A percentile compares a stretch with the other conserved stretches of the same genome.
Conservation (phyloP, 1,140 invertebrate genomes). For the Zelostemma sp. region DNA sequence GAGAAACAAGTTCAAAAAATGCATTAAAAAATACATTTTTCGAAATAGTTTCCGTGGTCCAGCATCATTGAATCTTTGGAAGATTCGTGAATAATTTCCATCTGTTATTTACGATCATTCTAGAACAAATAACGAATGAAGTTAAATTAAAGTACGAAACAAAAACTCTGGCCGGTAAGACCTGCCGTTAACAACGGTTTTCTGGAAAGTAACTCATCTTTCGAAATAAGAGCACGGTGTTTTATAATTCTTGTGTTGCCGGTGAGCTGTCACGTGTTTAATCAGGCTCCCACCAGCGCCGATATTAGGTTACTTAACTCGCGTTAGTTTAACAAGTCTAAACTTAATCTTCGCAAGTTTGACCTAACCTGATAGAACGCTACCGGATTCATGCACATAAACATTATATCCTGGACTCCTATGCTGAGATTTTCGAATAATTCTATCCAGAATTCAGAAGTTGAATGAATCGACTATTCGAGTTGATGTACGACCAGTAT, state of each 20-base stretch:
- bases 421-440: too few relatives aligned
- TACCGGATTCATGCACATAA: slow-evolving; percentile 34
- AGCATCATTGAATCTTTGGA: too few relatives aligned
- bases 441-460: too few relatives aligned
- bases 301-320: slow-evolving; percentile 62
- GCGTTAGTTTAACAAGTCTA: slow-evolving; percentile 54
- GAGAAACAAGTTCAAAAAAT: too few relatives aligned
- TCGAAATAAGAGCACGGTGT: slow-evolving; percentile 11
- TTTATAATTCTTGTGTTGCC: slow-evolving; percentile 19
- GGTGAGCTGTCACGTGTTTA: slow-evolving; percentile 42
- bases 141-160: background rate
- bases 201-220: background rate
- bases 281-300: slow-evolving; percentile 58
- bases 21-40: too few relatives aligned
- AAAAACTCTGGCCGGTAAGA: background rate
- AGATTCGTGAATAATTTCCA: too few relatives aligned
- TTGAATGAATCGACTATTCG: background rate
- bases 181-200: background rate
- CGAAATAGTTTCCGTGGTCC: too few relatives aligned
- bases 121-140: too few relatives aligned
- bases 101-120: too few relatives aligned
- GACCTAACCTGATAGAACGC: slow-evolving; percentile 33
- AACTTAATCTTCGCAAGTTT: slow-evolving; percentile 61
- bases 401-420: slow-evolving; percentile 5
- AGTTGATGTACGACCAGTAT: too few relatives aligned